These are phyloP conservation scores for Tyto alba DNA, from an alignment of 2,113 vertebrate species.

Conservation along the genomic window DNA sequence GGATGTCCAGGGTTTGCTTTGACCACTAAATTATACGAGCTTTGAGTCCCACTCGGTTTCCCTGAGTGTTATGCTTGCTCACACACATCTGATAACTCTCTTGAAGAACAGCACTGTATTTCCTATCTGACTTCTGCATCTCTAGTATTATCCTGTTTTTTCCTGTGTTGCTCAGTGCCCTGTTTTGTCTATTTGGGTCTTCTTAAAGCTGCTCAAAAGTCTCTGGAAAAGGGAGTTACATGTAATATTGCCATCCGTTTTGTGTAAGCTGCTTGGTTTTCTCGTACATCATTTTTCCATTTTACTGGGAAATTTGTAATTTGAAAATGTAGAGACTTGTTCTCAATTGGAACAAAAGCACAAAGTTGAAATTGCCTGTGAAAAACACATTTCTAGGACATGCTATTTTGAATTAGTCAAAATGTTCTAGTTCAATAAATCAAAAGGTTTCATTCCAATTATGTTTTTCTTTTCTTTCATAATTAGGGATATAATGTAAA, in stretches of 20 bases:
- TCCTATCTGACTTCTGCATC: neutral
- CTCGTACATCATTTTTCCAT: neutral
- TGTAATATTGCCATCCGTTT: neutral
- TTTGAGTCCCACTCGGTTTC: neutral
- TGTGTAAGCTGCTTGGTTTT: neutral
- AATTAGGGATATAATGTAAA: conserved; percentile 43
- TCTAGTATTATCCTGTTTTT: neutral
- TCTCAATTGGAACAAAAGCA: conserved; percentile 13
- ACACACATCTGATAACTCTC: neutral
- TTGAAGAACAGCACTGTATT: neutral
- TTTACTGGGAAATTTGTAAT: neutral
- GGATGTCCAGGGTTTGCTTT: neutral
- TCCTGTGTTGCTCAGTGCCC: neutral
- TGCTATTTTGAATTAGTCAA: conserved; percentile 40
- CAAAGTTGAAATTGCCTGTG: conserved; percentile 4
- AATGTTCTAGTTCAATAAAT: conserved; percentile 53
- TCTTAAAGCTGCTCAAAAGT: neutral
- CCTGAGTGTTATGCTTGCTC: rapidly evolving
- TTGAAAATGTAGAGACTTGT: neutral
- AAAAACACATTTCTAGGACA: conserved; percentile 29
- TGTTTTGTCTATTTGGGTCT: neutral
- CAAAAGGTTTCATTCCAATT: conserved; percentile 46
- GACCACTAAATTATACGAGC: neutral
- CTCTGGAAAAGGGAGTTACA: rapidly evolving
- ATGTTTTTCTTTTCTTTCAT: conserved; percentile 24